Base-by-base conservation (phyloP, 2,113 vertebrate species). In the Cyprinus carpio region DNA sequence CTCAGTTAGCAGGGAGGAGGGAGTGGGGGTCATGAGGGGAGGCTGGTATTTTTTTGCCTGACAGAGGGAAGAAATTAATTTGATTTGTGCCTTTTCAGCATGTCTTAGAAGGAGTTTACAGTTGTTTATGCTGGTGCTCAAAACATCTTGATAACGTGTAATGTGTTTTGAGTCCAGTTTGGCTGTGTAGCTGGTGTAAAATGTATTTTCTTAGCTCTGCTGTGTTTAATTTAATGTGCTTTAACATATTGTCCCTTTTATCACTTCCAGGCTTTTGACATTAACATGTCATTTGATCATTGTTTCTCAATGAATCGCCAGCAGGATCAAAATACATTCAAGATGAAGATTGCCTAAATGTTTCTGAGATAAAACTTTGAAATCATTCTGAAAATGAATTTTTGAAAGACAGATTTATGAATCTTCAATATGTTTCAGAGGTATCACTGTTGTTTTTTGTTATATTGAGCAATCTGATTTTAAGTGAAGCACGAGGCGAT, bases 1-100 rank as follows among this genome's bases (percentile, higher is more conserved):
- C 58, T 81, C 84, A 85, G 72, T 78, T 72, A 78, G 67, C 43
- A 27, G n/a, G n/a, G n/a, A n/a, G n/a, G n/a, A n/a, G n/a, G n/a
- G n/a, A n/a, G n/a, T n/a, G n/a, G 67, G 54, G 72, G 40, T 75
- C 34, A 62, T 46, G 54, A 77, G 74, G 56, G 51, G 62, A 64
- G 58, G 62, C 60, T 75, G 51, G 86, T 84, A 27, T 84, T 56
- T 43, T n/a, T 84, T 75, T 27, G 85, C 43, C 37, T 51, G 54
- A 69, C 18, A 23, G 64, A 43, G 49, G 60, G 51, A 77, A 69
- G 71, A 83, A 85, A 58, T 79, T 2, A 18, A 58, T 40, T 64
- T 51, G 49, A 15, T 54, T 62, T 15, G 34, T 31, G 62, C 75
- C 74, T 81, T 62, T 81, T 62, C 60, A 49, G 40, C 16, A 4